Conservation (phyloP, 1,140 invertebrate species). For the Mercenaria mercenaria region DNA sequence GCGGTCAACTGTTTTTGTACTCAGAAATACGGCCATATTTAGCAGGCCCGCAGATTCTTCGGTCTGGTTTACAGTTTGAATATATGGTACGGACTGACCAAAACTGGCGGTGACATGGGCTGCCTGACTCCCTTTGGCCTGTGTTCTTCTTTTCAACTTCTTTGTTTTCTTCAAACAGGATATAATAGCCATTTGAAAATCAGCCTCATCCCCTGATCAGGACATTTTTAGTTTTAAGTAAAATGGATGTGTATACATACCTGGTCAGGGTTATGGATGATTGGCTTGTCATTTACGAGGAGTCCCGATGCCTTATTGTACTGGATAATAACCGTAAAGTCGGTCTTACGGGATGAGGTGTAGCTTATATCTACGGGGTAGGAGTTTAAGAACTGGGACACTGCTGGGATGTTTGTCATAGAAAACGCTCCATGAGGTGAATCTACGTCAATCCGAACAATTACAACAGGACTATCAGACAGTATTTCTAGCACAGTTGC, state of each 20-base stretch:
- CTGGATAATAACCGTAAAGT: neutral
- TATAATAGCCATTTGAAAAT: no score
- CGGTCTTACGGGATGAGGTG: neutral
- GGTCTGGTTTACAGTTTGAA: no score
- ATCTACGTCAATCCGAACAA: neutral
- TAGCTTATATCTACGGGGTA: neutral
- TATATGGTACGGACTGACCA: no score
- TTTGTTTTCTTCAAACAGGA: no score
- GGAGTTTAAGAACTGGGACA: neutral
- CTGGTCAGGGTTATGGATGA: neutral
- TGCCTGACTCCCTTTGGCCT: no score
- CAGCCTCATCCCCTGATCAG: no score
- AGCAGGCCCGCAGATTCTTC: no score
- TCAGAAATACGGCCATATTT: no score
- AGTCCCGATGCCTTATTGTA: neutral
- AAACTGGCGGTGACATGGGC: no score
- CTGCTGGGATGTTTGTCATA: neutral
- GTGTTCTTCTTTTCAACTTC: no score
- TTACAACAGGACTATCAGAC: neutral
- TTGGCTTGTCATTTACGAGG: neutral
- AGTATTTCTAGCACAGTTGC: neutral
- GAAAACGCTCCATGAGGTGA: neutral
- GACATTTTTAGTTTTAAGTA: no score
- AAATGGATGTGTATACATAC: neutral
- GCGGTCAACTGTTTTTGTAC: no score